These are phyloP conservation scores for Erynnis tages DNA, from an alignment of 2,888 invertebrate genomes.

Conservation along the genomic window DNA sequence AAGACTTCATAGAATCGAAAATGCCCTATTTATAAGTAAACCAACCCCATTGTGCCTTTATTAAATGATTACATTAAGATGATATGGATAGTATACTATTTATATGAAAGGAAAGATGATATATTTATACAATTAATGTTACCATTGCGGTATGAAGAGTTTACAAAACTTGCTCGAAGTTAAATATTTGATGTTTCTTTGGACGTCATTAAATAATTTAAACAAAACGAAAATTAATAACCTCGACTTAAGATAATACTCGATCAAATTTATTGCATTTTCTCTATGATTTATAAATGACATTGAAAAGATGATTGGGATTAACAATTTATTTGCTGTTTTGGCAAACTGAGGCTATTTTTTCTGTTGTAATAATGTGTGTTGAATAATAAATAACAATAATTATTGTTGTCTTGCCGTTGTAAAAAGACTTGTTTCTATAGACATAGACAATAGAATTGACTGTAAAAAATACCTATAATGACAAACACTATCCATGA, in stretches of 20 bases:
- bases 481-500: too few species aligned
- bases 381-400: background rate
- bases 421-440: background rate
- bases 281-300: conserved; percentile 18
- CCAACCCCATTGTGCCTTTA: conserved; percentile 36
- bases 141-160: conserved; percentile 34
- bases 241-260: conserved; percentile 14
- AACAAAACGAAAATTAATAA: conserved; percentile 23
- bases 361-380: background rate
- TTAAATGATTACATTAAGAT: conserved; percentile 35
- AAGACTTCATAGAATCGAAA: conserved; percentile 3
- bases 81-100: conserved; percentile 30
- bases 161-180: conserved; percentile 9
- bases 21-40: too few species aligned
- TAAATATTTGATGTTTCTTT: conserved; percentile 39
- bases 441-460: background rate
- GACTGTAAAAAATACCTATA: too few species aligned
- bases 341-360: conserved; percentile 34
- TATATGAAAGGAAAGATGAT: conserved; percentile 32
- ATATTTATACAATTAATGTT: conserved; percentile 38
- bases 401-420: conserved; percentile 14
- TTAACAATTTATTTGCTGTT: background rate
- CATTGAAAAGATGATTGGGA: conserved; percentile 4
- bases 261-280: conserved; percentile 22
- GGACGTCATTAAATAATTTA: conserved; percentile 40